A percentile compares a stretch with the other conserved stretches of the same genome.
Evolutionary conservation across 2,113 vertebrate genomes (phyloP).

Genomic region (Edolisoma coerulescens): DNA sequence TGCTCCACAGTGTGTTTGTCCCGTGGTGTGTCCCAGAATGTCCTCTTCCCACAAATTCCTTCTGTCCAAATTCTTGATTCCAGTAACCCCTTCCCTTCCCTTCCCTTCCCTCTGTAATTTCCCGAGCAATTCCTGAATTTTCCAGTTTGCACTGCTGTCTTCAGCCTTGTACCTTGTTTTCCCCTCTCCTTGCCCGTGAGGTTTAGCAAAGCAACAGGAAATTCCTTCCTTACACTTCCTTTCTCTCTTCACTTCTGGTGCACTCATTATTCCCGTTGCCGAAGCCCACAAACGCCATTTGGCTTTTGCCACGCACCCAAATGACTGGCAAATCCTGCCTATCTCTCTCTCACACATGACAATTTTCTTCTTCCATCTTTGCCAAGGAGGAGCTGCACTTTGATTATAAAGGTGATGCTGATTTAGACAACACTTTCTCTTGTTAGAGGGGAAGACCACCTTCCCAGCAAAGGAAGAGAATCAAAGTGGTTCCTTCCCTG

Average conservation of each 20-base stretch:
- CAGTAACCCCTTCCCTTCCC: neutral
- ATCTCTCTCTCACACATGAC: neutral
- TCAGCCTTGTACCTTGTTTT: neutral
- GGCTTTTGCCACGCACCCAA: neutral
- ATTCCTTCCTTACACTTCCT: neutral
- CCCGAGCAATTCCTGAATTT: neutral
- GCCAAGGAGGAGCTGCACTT: neutral
- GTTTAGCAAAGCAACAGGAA: neutral
- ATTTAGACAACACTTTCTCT: neutral
- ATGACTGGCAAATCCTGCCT: neutral
- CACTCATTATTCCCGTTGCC: accelerated
- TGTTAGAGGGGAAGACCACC: neutral
- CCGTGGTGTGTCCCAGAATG: neutral
- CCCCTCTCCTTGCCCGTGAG: neutral
- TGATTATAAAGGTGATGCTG: neutral
- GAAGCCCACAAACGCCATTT: neutral
- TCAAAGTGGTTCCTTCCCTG: accelerated
- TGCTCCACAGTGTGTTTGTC: neutral
- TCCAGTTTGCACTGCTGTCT: neutral
- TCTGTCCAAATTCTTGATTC: neutral
- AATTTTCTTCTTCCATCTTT: neutral
- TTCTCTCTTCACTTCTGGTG: neutral
- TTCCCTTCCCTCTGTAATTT: neutral
- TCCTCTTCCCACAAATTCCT: neutral
- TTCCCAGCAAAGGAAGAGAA: neutral